phyloP scores from a whole-genome alignment of 2,113 vertebrate species.

The Xiphias gladius region DNA sequence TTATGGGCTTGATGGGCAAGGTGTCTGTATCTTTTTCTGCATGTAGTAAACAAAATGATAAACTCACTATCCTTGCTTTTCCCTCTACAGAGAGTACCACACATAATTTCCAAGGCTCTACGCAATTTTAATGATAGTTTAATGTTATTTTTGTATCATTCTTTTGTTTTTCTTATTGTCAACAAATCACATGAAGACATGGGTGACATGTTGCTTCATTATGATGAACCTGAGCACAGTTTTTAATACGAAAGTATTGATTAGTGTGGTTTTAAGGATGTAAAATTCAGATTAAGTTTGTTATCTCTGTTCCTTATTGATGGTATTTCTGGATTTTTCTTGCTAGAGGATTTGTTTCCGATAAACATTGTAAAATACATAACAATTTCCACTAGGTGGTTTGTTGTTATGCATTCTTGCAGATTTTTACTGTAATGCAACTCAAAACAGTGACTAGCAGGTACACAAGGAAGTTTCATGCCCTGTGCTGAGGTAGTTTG shows the following conservation, averaged over 20 bases:
- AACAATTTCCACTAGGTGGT: not conserved
- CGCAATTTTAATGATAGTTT: not conserved
- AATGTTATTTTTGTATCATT: not conserved
- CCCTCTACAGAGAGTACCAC: not conserved
- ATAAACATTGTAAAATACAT: not conserved
- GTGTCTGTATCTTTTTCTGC: slow-evolving; percentile 16
- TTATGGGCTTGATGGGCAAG: not conserved
- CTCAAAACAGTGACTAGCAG: slow-evolving; percentile 26
- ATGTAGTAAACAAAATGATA: slow-evolving; percentile 34
- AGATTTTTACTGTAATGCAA: not conserved
- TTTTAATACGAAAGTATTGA: not conserved
- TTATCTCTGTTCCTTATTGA: not conserved
- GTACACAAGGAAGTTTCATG: slow-evolving; percentile 10
- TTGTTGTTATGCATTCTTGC: slow-evolving; percentile 20
- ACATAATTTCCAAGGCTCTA: not conserved
- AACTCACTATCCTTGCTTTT: not conserved
- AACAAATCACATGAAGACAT: not conserved
- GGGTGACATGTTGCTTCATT: not conserved
- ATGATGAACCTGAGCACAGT: not conserved
- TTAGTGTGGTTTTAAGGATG: not conserved
- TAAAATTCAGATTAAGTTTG: not conserved
- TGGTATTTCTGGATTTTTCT: not conserved
- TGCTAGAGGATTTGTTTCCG: slow-evolving; percentile 2
- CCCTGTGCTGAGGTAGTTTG: slow-evolving; percentile 15
- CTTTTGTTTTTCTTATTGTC: not conserved